A percentile compares a stretch with the other conserved stretches of the same genome.
These are phyloP conservation scores for Aulostomus chinensis DNA, from an alignment of 2,797 vertebrate species.

Conservation along the genomic window DNA sequence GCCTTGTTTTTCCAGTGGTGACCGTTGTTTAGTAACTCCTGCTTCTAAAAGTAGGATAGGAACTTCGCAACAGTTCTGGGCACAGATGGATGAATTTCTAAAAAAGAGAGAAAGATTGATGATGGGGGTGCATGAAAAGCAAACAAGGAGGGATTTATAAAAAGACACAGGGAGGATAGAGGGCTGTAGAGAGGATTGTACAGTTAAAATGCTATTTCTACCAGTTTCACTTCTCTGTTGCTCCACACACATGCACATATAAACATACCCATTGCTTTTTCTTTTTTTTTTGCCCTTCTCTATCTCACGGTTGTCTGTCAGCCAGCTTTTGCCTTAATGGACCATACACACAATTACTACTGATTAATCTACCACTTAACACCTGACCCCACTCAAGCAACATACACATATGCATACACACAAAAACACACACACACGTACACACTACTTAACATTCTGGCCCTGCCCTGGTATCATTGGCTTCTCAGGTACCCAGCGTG, in stretches of 20 bases:
- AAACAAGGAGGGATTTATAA: slow-evolving; percentile 56
- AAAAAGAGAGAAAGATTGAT: slow-evolving; percentile 46
- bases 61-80: slow-evolving; percentile 55
- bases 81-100: slow-evolving; percentile 59
- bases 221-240: slow-evolving; percentile 75
- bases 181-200: slow-evolving; percentile 15
- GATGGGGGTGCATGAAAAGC: slow-evolving; percentile 16
- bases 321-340: slow-evolving; percentile 63
- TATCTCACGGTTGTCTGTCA: slow-evolving; percentile 42
- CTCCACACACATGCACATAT: slow-evolving; percentile 9
- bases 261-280: not conserved
- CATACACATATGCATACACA: slow-evolving; percentile 18
- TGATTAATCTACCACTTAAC: slow-evolving; percentile 76
- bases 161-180: slow-evolving; percentile 41
- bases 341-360: slow-evolving; percentile 72
- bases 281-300: not conserved
- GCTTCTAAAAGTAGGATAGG: slow-evolving; percentile 69
- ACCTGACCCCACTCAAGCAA: slow-evolving; percentile 61
- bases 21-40: slow-evolving; percentile 63
- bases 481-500: slow-evolving; percentile 72
- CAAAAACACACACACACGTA: slow-evolving; percentile 8
- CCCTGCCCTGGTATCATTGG: slow-evolving; percentile 51
- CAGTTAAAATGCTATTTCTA: slow-evolving; percentile 67
- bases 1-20: slow-evolving; percentile 53
- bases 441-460: slow-evolving; percentile 65